Conservation (phyloP, 2,888 invertebrate genomes). For the Trichopoda pennipes region DNA sequence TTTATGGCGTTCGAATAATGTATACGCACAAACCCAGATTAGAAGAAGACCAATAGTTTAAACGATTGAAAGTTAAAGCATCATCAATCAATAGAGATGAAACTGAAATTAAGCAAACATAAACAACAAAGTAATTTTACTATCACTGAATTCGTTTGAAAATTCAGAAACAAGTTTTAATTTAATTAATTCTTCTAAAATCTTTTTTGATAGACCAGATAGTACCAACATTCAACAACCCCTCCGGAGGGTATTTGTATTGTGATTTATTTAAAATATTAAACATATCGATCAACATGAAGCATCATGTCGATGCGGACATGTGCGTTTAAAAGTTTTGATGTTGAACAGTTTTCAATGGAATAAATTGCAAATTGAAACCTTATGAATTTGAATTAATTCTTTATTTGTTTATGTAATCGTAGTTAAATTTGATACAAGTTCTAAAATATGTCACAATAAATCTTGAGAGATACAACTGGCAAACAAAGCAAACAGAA, state of each 20-base stretch:
- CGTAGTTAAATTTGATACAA: too few species aligned
- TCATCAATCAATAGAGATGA: constrained; percentile 27
- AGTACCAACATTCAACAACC: constrained; percentile 4
- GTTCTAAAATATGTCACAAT: too few species aligned
- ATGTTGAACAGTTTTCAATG: too few species aligned
- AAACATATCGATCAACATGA: neutral
- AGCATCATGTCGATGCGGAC: neutral
- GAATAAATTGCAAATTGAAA: too few species aligned
- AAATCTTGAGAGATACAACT: too few species aligned
- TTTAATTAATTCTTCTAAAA: constrained; percentile 52
- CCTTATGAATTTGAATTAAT: too few species aligned
- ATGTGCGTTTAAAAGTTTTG: neutral
- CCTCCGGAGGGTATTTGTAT: constrained; percentile 1
- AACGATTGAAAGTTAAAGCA: constrained; percentile 31
- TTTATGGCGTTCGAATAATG: too few species aligned
- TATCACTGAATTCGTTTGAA: constrained; percentile 30
- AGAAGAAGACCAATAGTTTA: too few species aligned
- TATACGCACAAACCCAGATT: too few species aligned
- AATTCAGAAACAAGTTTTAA: constrained; percentile 33
- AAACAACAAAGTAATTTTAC: neutral
- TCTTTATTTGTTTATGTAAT: too few species aligned
- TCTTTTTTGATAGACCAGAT: too few species aligned
- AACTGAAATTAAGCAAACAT: constrained; percentile 6
- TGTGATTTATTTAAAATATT: constrained; percentile 8
- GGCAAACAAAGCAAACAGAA: too few species aligned